Evolutionary conservation across 2,113 vertebrate species (phyloP).

Genomic region (Lepisosteus oculatus): DNA sequence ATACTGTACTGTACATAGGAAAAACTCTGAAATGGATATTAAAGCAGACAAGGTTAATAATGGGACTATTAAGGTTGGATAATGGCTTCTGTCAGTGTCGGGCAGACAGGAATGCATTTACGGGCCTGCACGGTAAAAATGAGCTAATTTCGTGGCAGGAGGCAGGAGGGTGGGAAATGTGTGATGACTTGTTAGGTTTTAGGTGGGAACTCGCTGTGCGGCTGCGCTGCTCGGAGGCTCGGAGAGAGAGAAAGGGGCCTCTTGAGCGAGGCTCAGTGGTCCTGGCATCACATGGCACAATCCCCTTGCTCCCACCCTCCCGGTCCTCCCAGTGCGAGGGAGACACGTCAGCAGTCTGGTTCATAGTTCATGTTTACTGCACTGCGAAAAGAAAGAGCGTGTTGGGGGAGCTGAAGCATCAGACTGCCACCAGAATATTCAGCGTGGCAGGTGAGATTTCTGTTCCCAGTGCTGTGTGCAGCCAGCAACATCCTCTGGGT

Average conservation of each 20-base stretch:
- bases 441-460: too few species aligned
- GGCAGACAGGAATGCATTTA: constrained; percentile 13
- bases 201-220: too few species aligned
- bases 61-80: constrained; percentile 23
- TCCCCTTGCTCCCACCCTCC: not conserved
- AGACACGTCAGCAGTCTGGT: too few species aligned
- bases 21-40: not conserved
- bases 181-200: not conserved
- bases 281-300: not conserved
- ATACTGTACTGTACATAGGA: not conserved
- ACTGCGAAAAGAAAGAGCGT: too few species aligned
- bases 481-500: too few species aligned
- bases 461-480: too few species aligned
- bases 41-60: constrained; percentile 28
- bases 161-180: constrained; percentile 25
- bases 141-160: constrained; percentile 24
- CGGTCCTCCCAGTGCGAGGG: too few species aligned
- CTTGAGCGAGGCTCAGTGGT: not conserved
- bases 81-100: constrained; percentile 23
- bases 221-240: too few species aligned
- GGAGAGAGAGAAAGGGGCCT: not conserved
- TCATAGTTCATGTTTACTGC: too few species aligned
- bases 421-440: too few species aligned
- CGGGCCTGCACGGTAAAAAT: constrained; percentile 16
- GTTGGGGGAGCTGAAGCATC: too few species aligned